Conservation (phyloP, 2,888 invertebrate genomes). For the Sisyra nigra region DNA sequence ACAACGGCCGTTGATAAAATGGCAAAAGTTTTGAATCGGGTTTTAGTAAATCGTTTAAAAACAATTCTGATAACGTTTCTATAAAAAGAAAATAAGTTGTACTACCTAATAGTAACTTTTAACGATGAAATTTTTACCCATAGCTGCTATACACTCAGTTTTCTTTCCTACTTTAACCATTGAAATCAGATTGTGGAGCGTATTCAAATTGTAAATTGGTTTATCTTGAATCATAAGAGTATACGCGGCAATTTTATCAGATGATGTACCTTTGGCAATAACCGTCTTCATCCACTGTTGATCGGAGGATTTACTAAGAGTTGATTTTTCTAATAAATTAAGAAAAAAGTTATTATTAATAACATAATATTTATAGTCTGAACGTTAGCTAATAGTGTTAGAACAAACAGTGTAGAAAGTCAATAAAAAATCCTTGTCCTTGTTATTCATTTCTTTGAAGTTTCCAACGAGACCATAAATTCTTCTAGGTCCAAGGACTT, state of each 20-base stretch:
- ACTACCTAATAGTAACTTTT: not conserved
- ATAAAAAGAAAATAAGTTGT: conserved; percentile 17
- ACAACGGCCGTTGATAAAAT: conserved; percentile 47
- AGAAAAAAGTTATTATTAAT: conserved; percentile 12
- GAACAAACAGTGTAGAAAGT: no score
- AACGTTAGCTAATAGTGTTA: no score
- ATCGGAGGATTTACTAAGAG: conserved; percentile 40
- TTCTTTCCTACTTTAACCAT: conserved; percentile 68
- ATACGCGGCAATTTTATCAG: conserved; percentile 75
- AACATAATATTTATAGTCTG: no score
- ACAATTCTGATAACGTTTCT: conserved; percentile 66
- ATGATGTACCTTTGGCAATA: conserved; percentile 62
- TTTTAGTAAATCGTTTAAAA: conserved; percentile 51
- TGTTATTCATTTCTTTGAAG: conserved; percentile 4
- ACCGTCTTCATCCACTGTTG: conserved; percentile 66
- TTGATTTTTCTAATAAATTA: conserved; percentile 38
- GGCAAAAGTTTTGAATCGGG: conserved; percentile 45
- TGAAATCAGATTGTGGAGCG: conserved; percentile 51
- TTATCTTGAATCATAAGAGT: conserved; percentile 68
- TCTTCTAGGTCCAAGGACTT: no score
- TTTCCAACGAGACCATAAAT: no score
- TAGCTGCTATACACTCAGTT: conserved; percentile 47
- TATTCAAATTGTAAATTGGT: conserved; percentile 60
- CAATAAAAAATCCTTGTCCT: conserved; percentile 2
- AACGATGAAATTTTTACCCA: conserved; percentile 30